phyloP scores from a whole-genome alignment of 2,797 vertebrate genomes.

The Fratercula arctica region DNA sequence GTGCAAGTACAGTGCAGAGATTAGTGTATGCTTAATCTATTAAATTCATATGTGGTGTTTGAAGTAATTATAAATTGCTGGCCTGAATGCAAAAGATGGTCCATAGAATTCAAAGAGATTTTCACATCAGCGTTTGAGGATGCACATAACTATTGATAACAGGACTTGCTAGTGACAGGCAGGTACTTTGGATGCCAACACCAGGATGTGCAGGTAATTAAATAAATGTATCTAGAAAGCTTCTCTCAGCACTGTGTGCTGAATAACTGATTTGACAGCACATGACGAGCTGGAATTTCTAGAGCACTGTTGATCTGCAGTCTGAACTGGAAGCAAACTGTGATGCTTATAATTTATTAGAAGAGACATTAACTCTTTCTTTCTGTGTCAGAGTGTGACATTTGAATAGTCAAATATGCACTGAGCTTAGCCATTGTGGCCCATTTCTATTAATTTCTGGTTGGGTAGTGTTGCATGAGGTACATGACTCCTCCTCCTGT shows the following conservation, averaged over 20 bases:
- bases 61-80: conserved; percentile 17
- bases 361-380: background rate
- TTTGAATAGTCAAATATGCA: background rate
- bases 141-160: background rate
- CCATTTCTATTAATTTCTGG: background rate
- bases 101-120: background rate
- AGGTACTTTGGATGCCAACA: background rate
- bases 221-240: conserved; percentile 48
- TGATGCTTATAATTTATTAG: background rate
- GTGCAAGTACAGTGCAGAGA: background rate
- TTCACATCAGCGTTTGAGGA: background rate
- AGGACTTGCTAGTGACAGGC: conserved; percentile 2
- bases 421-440: background rate
- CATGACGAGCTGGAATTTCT: conserved; percentile 1
- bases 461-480: background rate
- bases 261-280: conserved; percentile 40
- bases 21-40: background rate
- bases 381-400: background rate
- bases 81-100: background rate
- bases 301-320: conserved; percentile 2
- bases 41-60: background rate
- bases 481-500: background rate
- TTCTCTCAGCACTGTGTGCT: background rate
- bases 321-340: background rate
- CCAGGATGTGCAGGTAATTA: conserved; percentile 5